Conservation (phyloP, 2,797 vertebrate species). For the Orestias chungarensis region DNA sequence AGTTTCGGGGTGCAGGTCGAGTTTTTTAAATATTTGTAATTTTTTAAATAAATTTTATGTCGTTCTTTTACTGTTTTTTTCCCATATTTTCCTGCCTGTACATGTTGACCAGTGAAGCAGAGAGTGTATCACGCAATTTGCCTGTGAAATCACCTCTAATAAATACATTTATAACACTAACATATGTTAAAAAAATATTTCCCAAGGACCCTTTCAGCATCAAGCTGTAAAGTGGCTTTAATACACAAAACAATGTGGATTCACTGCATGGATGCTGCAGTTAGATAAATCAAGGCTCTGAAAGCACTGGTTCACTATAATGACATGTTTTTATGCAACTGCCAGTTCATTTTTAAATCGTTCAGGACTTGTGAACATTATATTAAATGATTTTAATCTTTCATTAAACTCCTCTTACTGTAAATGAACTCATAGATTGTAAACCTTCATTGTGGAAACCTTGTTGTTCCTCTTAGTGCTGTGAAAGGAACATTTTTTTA, state of each 20-base stretch:
- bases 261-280: conserved; percentile 1
- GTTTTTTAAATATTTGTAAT: neutral
- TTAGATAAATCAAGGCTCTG: conserved; percentile 4
- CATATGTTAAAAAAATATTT: neutral
- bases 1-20: neutral
- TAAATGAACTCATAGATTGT: neutral
- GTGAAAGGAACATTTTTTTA: conserved; percentile 35
- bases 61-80: neutral
- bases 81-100: neutral
- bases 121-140: conserved; percentile 1
- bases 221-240: neutral
- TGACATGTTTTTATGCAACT: conserved; percentile 1
- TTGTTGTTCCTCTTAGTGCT: conserved; percentile 8
- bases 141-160: conserved; percentile 6
- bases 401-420: neutral
- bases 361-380: conserved; percentile 1
- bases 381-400: neutral
- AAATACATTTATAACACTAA: neutral
- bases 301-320: neutral
- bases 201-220: neutral
- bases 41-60: neutral
- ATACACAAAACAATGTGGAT: neutral
- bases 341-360: conserved; percentile 1
- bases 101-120: neutral
- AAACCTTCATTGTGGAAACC: neutral